Base-by-base conservation (phyloP, 2,113 vertebrate species). In the Bostrychus sinensis region DNA sequence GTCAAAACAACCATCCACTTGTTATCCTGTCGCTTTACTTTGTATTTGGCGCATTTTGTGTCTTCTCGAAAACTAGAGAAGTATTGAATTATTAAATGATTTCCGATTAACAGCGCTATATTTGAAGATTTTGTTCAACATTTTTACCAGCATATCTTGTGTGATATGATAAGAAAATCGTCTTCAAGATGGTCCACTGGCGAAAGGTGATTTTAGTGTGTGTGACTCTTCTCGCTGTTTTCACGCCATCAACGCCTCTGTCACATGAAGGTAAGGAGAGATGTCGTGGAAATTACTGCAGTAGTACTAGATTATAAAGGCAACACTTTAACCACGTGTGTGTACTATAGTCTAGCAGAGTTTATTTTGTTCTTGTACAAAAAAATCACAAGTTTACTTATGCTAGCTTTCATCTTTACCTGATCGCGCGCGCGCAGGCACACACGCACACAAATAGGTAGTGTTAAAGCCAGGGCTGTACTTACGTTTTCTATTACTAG, bases 181-280 rank as follows among this genome's bases (percentile, higher is more conserved):
- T 39, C 41, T 50, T 67, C 71, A 88, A 34, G 64, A 90, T 90
- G 90, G 16, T 73, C 14, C 59, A 55, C 43, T 71, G 74, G 84
- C 17, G 62, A 77, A n/a, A 56, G 74, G 65, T 88, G 56, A 28
- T 87, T 37, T 62, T 80, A 6, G 17, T 85, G 37, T 80, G 69
- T 57, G 30, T 84, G 34, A 48, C 67, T 22, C 65, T 90, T 28
- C 61, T 61, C 4, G 82, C 83, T 51, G 62, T 59, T 48, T 60
- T 78, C 1, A 76, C 66, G 19, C 36, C 70, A 20, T 50, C 71
- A 20, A 55, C 56, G 45, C 22, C 72, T 2, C 89, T 89, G 78
- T 81, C 83, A 2, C 87, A 91, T 30, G 88, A 92, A 89, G 91
- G 92, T 93, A 83, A 20, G 75, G 3, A 14, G 2, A 12, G 14